Percentiles rank a stretch among this genome's conserved stretches.
Conservation (phyloP, 2,888 invertebrate species). For the Rhodophaea formosa region DNA sequence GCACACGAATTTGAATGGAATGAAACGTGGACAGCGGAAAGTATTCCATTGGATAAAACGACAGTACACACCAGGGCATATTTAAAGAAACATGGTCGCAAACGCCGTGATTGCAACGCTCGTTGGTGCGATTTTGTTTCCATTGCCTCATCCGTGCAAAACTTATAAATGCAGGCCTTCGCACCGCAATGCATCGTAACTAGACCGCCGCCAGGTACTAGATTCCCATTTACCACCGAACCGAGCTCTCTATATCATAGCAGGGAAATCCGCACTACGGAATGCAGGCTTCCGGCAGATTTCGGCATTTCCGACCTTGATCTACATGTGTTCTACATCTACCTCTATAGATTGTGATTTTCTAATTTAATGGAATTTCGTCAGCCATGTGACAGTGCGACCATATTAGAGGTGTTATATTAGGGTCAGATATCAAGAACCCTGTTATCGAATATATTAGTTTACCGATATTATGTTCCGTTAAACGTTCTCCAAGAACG, state of each 20-base stretch:
- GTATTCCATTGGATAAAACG: not conserved
- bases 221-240: not conserved
- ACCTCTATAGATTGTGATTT: too few species aligned
- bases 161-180: too few species aligned
- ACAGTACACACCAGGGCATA: not conserved
- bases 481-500: too few species aligned
- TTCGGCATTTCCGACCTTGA: slow-evolving; percentile 2
- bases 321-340: not conserved
- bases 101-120: too few species aligned
- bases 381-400: too few species aligned
- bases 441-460: too few species aligned
- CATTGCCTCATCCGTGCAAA: too few species aligned
- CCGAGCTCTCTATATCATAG: not conserved
- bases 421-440: too few species aligned
- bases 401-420: too few species aligned
- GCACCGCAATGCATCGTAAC: not conserved
- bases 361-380: too few species aligned
- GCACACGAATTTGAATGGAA: not conserved
- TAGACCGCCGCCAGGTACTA: not conserved
- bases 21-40: not conserved
- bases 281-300: slow-evolving; percentile 8
- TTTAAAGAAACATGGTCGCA: not conserved
- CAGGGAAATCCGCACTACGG: not conserved
- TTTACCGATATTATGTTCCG: too few species aligned
- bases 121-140: too few species aligned